Base-by-base conservation (phyloP, 1,140 invertebrate species). In the Stegodyphus dumicola region DNA sequence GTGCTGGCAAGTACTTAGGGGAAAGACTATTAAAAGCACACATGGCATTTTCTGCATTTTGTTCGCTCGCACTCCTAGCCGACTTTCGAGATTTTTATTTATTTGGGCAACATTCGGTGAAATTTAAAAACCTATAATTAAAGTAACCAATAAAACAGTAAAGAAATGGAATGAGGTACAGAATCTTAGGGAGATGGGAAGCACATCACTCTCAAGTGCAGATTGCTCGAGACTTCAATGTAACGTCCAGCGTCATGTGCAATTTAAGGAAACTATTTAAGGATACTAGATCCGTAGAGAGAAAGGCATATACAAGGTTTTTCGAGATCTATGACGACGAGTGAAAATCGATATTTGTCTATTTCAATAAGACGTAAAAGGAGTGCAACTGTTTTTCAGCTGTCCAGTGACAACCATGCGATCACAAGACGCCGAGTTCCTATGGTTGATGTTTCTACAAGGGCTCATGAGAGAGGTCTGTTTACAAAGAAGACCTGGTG, bases 361-460 rank as follows among this genome's bases (percentile, higher is more conserved):
- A 53, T 75, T 75, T 7, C n/a, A 54, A 51, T 54, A 9, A 75
- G 52, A 18, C 52, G 51, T 75, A 75, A 75, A 49, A 75, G 52
- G 73, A 17, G 48, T 75, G 51, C 10, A n/a, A 54, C 73, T 54
- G 73, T 52, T 75, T 75, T n/a, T 75, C 73, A 75, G 18, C 73
- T 75, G 5, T 75, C 73, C 54, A 49, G 52, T 54, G 49, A 75
- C 73, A 15, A 1, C 7, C 18, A 54, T 69, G 66, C 10, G 66
- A 6, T 69, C n/a, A 69, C 66, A 69, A 5, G 17, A 69, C 2
- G 56, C 33, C 33, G 1, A 60, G 1, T 60, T 15, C 5, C 56
- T 10, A 60, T 1, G 5, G 56, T 69, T 15, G 17, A 1, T 69
- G 66, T 48, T 69, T 69, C 66, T n/a, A 69, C 7, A 4, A 69